Conservation (phyloP, 2,797 vertebrate species). For the Rhinatrema bivittatum region DNA sequence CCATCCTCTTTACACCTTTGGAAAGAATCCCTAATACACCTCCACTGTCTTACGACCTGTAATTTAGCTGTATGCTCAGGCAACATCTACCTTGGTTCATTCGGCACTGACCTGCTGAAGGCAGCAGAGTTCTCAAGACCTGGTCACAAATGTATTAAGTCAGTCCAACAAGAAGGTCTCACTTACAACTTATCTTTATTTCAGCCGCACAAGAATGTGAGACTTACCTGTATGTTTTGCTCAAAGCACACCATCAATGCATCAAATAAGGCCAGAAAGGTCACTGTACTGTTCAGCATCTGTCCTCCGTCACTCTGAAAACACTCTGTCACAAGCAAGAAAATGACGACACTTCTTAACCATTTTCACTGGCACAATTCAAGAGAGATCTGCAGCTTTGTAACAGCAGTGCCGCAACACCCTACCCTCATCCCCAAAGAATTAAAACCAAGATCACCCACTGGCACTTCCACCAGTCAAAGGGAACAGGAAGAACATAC, state of each 20-base stretch:
- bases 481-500: too few relatives aligned
- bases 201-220: too few relatives aligned
- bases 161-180: too few relatives aligned
- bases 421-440: slow-evolving; percentile 9
- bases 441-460: slow-evolving; percentile 25
- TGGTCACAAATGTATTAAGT: too few relatives aligned
- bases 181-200: too few relatives aligned
- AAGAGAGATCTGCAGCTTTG: slow-evolving; percentile 16
- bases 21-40: too few relatives aligned
- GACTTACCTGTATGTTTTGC: slow-evolving; percentile 71
- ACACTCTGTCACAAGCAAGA: slow-evolving; percentile 64
- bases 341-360: slow-evolving; percentile 19
- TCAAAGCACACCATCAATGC: slow-evolving; percentile 79
- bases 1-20: too few relatives aligned
- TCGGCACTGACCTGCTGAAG: too few relatives aligned
- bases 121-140: too few relatives aligned
- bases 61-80: too few relatives aligned
- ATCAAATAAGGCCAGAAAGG: slow-evolving; percentile 72
- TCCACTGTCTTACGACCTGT: too few relatives aligned
- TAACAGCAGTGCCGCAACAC: slow-evolving; percentile 13
- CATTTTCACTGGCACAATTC: slow-evolving; percentile 6
- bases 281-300: slow-evolving; percentile 64
- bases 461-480: not conserved
- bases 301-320: slow-evolving; percentile 47
- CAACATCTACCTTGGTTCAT: too few relatives aligned